Percentiles rank a stretch among this genome's conserved stretches.
Evolutionary conservation across 2,888 invertebrate species (phyloP).

Genomic region (Liodrosophila aerea): DNA sequence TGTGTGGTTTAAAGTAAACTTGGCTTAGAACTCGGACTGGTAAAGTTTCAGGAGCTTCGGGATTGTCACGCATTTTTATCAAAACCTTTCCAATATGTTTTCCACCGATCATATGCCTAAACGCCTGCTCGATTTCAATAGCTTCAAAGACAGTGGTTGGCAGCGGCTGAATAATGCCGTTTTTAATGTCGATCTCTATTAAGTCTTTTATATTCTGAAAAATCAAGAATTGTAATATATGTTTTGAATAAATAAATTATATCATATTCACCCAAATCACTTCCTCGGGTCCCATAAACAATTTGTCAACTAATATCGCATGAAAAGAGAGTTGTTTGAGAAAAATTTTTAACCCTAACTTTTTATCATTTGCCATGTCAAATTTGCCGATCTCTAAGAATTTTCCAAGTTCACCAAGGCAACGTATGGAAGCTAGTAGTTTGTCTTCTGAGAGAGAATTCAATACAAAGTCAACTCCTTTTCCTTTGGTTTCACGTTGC

Average conservation of each 20-base stretch:
- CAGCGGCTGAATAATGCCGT: constrained; percentile 88
- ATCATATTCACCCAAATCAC: constrained; percentile 69
- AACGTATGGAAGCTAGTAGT: constrained; percentile 87
- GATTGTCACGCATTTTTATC: constrained; percentile 80
- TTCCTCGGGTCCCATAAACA: constrained; percentile 84
- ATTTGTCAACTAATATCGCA: constrained; percentile 89
- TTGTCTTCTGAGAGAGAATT: constrained; percentile 97
- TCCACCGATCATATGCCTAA: constrained; percentile 86
- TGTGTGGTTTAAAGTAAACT: constrained; percentile 75
- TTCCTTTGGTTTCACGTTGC: constrained; percentile 89
- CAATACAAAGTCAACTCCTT: constrained; percentile 94
- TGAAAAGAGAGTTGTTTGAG: constrained; percentile 89
- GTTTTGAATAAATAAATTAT: neutral
- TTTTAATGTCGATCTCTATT: constrained; percentile 86
- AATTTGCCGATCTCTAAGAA: constrained; percentile 95
- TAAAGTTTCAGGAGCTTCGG: constrained; percentile 57
- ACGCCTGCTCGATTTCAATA: constrained; percentile 88
- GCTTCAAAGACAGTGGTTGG: constrained; percentile 85
- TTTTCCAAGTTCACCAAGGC: constrained; percentile 85
- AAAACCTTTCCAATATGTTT: constrained; percentile 91
- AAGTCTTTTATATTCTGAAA: constrained; percentile 83
- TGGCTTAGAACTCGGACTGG: constrained; percentile 76
- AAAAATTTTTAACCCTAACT: constrained; percentile 86
- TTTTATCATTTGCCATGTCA: constrained; percentile 88
- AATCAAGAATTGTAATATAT: neutral